Conservation (phyloP, 1,140 invertebrate genomes). For the Eueides isabella region DNA sequence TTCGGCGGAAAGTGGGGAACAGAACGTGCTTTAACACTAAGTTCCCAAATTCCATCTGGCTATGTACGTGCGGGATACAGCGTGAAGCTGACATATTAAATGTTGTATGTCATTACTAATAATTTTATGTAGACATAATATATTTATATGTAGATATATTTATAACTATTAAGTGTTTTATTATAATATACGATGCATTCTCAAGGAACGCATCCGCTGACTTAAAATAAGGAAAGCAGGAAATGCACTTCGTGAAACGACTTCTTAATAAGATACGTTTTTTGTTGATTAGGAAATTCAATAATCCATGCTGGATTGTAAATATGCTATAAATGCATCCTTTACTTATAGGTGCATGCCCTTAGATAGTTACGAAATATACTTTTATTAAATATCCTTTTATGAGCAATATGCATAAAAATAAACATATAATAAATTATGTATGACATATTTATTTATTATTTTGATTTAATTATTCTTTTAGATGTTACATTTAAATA, state of each 20-base stretch:
- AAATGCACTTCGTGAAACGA: constrained; percentile 2
- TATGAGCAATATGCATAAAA: background rate
- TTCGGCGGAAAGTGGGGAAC: no score
- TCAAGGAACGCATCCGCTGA: background rate
- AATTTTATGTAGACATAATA: background rate
- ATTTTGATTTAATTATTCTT: no score
- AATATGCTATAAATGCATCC: constrained; percentile 5
- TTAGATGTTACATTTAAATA: no score
- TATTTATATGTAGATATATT: background rate
- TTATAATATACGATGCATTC: constrained; percentile 6
- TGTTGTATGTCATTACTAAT: no score
- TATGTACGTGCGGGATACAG: no score
- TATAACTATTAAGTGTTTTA: background rate
- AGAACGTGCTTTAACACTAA: no score
- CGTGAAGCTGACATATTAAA: no score
- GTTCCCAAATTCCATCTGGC: no score
- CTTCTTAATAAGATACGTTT: constrained; percentile 16
- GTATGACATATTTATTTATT: no score
- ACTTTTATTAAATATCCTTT: background rate
- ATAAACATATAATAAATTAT: no score
- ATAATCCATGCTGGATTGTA: background rate
- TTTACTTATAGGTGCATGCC: background rate
- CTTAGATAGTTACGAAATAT: background rate
- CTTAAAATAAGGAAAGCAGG: constrained; percentile 14
- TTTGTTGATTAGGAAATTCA: constrained; percentile 20